Conservation (phyloP, 2,888 invertebrate genomes). For the Acanthosepion pharaonis region DNA sequence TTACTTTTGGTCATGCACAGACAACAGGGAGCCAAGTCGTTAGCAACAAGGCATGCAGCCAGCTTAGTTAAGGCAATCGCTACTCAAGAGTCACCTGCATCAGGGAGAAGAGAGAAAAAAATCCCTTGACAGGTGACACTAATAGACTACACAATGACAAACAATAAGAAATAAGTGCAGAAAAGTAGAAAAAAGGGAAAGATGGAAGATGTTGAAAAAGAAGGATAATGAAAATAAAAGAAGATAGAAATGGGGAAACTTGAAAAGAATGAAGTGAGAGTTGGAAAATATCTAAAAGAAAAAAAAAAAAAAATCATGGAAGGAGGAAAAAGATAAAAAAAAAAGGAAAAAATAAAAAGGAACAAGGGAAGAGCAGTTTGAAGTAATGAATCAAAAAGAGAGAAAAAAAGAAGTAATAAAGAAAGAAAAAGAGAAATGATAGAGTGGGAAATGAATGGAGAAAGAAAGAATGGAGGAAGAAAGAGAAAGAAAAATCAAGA, state of each 20-base stretch:
- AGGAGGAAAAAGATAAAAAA: background rate
- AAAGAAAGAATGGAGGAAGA: background rate
- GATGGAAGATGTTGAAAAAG: no score
- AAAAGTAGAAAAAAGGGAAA: background rate
- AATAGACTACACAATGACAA: background rate
- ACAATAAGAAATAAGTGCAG: background rate
- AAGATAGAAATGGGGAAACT: no score
- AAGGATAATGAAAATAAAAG: no score
- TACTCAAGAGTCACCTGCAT: background rate
- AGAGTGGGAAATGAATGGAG: background rate
- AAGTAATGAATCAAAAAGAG: background rate
- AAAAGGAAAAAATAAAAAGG: no score
- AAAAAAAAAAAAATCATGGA: background rate
- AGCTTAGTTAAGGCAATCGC: background rate
- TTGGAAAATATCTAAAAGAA: background rate
- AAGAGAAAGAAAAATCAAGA: background rate
- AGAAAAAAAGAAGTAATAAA: background rate
- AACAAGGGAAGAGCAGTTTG: background rate
- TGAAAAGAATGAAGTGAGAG: no score
- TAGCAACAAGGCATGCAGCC: constrained; percentile 2
- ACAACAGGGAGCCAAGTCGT: constrained; percentile 2
- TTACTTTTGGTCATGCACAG: background rate
- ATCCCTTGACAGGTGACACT: background rate
- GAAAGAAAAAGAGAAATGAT: no score
- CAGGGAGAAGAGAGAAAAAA: background rate